These are phyloP conservation scores for Papilio demoleus DNA, from an alignment of 2,888 invertebrate genomes.

Conservation along the genomic window DNA sequence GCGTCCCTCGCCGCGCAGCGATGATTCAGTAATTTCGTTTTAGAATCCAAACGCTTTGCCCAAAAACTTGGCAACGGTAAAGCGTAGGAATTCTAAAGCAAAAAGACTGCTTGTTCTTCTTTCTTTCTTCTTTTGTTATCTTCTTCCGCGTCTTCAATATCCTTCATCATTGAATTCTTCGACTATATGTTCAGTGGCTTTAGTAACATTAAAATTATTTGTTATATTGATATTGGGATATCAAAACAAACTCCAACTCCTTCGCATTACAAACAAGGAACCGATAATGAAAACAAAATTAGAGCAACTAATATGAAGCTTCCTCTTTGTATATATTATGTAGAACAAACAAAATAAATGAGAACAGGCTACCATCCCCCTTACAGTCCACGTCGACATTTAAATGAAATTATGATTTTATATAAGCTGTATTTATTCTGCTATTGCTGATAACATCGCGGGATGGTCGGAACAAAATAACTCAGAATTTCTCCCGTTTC, in stretches of 20 bases:
- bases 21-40: constrained; percentile 85
- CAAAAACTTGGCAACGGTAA: constrained; percentile 89
- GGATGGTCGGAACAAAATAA: constrained; percentile 26
- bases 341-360: constrained; percentile 52
- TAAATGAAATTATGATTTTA: constrained; percentile 64
- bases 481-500: constrained; percentile 33
- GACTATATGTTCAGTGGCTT: too few relatives aligned
- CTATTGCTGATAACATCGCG: constrained; percentile 51
- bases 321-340: background rate
- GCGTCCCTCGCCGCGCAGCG: constrained; percentile 36
- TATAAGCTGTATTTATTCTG: constrained; percentile 55
- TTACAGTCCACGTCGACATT: constrained; percentile 53
- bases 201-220: background rate
- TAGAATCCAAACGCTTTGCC: constrained; percentile 99
- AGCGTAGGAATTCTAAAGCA: constrained; percentile 98
- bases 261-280: background rate
- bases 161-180: too few relatives aligned
- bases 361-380: constrained; percentile 49
- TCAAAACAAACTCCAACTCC: background rate
- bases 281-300: background rate
- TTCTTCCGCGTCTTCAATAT: constrained; percentile 44
- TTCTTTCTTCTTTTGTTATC: constrained; percentile 46
- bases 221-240: background rate
- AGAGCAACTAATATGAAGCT: background rate
- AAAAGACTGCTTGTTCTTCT: constrained; percentile 67